Evolutionary conservation across 2,888 invertebrate species (phyloP).

Genomic region (Thecophora atra): DNA sequence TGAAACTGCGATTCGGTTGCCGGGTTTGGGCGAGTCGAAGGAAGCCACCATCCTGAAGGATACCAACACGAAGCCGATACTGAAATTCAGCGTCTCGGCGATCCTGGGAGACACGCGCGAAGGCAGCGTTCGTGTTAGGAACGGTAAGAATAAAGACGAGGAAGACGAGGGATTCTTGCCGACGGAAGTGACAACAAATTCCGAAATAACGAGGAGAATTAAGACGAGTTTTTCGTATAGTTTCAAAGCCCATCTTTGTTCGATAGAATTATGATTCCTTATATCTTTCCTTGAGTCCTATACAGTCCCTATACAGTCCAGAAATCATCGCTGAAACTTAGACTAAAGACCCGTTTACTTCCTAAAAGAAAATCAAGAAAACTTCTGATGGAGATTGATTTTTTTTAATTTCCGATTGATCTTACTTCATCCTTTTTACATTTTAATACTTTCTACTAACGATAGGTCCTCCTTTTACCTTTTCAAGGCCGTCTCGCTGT

Average conservation of each 20-base stretch:
- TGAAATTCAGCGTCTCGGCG: constrained; percentile 93
- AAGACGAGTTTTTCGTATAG: neutral
- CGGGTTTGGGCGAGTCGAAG: constrained; percentile 54
- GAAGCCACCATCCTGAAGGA: constrained; percentile 63
- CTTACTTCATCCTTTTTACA: too few species aligned
- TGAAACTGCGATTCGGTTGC: constrained; percentile 51
- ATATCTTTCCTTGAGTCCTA: neutral
- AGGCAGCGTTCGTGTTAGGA: constrained; percentile 66
- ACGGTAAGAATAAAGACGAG: constrained; percentile 58
- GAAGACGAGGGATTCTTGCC: neutral
- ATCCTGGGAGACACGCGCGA: constrained; percentile 75
- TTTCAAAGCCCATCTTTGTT: neutral
- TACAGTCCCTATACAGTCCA: too few species aligned
- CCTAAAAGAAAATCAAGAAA: too few species aligned
- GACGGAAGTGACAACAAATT: neutral
- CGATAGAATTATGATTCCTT: neutral
- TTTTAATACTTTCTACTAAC: too few species aligned
- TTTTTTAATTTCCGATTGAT: too few species aligned
- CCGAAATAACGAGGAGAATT: neutral
- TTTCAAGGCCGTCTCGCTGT: too few species aligned
- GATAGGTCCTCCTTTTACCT: too few species aligned
- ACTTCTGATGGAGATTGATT: too few species aligned
- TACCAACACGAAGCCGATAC: constrained; percentile 74
- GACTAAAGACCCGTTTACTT: too few species aligned
- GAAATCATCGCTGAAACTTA: too few species aligned